Percentiles rank a stretch among this genome's conserved stretches.
Conservation (phyloP, 2,888 invertebrate genomes). For the Drosophila pseudotalamancana region DNA sequence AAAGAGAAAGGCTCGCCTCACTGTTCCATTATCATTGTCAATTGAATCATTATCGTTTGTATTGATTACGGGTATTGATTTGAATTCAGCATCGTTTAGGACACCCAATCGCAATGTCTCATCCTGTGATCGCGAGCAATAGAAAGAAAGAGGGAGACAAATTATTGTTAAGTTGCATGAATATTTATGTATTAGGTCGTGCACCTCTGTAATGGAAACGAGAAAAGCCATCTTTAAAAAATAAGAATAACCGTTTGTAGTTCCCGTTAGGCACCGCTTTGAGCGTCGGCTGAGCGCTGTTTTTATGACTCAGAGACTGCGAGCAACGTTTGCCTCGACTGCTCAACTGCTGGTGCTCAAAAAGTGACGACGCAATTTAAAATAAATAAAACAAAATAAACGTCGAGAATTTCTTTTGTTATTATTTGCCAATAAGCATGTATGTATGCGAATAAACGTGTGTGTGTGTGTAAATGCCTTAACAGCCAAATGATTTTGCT, state of each 20-base stretch:
- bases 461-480: conserved; percentile 11
- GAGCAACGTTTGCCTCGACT: conserved; percentile 8
- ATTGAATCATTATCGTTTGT: conserved; percentile 67
- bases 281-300: conserved; percentile 2
- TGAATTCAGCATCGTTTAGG: conserved; percentile 76
- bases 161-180: background rate
- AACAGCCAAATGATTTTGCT: conserved; percentile 14
- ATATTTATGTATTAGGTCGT: conserved; percentile 6
- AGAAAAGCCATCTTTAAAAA: conserved; percentile 53
- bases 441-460: background rate
- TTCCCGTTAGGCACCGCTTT: conserved; percentile 21
- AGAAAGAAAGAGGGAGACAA: background rate
- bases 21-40: conserved; percentile 58
- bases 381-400: conserved; percentile 39
- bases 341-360: conserved; percentile 23
- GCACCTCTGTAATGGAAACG: conserved; percentile 59
- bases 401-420: conserved; percentile 60
- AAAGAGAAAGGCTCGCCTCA: conserved; percentile 85
- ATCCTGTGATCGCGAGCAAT: conserved; percentile 47
- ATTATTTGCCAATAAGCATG: conserved; percentile 18
- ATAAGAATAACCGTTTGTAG: background rate
- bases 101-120: conserved; percentile 78
- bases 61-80: conserved; percentile 80
- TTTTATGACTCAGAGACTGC: conserved; percentile 30
- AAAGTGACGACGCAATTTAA: conserved; percentile 60